phyloP scores from a whole-genome alignment of 2,113 vertebrate species.

The Callopanchax toddi region DNA sequence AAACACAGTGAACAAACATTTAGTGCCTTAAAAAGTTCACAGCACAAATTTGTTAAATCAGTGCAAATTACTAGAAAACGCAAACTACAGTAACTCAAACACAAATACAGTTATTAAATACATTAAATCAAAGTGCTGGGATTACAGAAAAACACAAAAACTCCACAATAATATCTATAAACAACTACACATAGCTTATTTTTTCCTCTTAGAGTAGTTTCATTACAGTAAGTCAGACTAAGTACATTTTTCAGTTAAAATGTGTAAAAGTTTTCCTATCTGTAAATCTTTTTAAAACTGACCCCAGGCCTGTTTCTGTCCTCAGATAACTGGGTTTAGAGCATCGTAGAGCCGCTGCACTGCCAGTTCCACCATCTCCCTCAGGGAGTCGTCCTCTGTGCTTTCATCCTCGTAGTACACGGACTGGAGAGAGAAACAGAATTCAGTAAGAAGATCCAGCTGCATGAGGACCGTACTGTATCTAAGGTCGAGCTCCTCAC shows the following conservation, averaged over 20 bases:
- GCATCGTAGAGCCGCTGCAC: slow-evolving; percentile 92
- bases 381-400: slow-evolving; percentile 89
- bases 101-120: slow-evolving; percentile 14
- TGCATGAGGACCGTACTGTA: neutral
- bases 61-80: neutral
- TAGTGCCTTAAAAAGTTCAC: no score
- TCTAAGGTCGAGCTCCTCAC: slow-evolving; percentile 71
- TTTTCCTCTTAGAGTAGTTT: neutral
- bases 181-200: slow-evolving; percentile 18
- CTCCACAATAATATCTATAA: neutral
- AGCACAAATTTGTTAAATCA: slow-evolving; percentile 34
- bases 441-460: neutral
- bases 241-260: no score
- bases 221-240: neutral
- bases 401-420: slow-evolving; percentile 80
- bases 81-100: no score
- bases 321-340: slow-evolving; percentile 85
- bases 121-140: slow-evolving; percentile 42
- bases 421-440: slow-evolving; percentile 71
- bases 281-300: no score
- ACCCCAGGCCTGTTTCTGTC: neutral
- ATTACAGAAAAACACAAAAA: slow-evolving; percentile 10
- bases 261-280: no score
- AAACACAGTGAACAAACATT: no score
- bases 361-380: slow-evolving; percentile 91